Percentiles rank a stretch among this genome's conserved stretches.
These are phyloP conservation scores for Lithophane ornitopus DNA, from an alignment of 2,888 invertebrate genomes.

Conservation along the genomic window DNA sequence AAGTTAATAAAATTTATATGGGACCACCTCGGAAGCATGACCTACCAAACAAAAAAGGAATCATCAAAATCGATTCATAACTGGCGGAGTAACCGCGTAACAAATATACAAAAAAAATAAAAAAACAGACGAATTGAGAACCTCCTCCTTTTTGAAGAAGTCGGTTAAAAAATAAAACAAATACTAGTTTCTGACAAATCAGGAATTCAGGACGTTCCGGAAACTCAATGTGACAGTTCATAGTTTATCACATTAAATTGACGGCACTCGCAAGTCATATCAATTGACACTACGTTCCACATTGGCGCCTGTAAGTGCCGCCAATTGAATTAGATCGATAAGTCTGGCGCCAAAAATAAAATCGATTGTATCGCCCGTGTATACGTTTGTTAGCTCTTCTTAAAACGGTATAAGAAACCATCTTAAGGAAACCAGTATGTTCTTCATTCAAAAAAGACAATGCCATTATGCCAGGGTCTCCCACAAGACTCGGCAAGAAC, in stretches of 20 bases:
- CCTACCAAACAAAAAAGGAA: too few relatives aligned
- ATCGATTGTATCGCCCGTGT: constrained; percentile 5
- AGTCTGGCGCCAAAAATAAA: constrained; percentile 30
- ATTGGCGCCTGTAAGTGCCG: constrained; percentile 18
- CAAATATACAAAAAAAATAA: too few relatives aligned
- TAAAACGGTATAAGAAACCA: background rate
- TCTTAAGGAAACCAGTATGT: background rate
- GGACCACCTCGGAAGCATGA: too few relatives aligned
- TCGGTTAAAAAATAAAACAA: background rate
- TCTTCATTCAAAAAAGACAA: background rate
- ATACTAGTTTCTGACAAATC: background rate
- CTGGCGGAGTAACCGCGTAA: too few relatives aligned
- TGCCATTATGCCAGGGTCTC: too few relatives aligned
- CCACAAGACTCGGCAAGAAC: too few relatives aligned
- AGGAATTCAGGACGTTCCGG: background rate
- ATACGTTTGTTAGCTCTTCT: background rate
- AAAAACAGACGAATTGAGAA: too few relatives aligned
- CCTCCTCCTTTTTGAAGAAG: too few relatives aligned
- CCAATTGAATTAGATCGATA: constrained; percentile 46
- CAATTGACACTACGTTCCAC: constrained; percentile 41
- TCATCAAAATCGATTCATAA: too few relatives aligned
- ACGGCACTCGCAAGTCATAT: constrained; percentile 20
- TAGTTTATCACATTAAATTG: constrained; percentile 11
- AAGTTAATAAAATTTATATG: too few relatives aligned
- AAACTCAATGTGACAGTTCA: constrained; percentile 9